Base-by-base conservation (phyloP, 2,113 vertebrate genomes). In the human region DNA sequence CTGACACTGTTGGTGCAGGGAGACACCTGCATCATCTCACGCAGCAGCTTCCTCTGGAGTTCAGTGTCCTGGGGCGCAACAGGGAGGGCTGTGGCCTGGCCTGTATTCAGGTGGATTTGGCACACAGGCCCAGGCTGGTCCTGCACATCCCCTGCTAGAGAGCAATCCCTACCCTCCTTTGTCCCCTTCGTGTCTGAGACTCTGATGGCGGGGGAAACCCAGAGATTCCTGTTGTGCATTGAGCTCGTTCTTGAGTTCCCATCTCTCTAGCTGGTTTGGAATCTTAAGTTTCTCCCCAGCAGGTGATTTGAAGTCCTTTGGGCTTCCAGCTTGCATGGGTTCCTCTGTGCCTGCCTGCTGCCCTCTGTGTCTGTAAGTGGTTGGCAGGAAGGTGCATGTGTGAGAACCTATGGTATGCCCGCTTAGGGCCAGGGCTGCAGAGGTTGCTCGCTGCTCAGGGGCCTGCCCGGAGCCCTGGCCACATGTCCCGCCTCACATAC, bases 251-350 rank as follows among this genome's bases (percentile, higher is more conserved):
- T 52, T 18, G 30, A 73, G 25, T 76, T 87, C 64, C 59, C 91
- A 8, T 90, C 14, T 38, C 30, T 93, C 59, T 79, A 14, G 3
- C 35, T 84, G 14, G 6, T 92, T 87, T 97, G 75, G 8, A 35
- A 81, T 94, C 89, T 96, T 88, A 59, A 72, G 35, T 72, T 93
- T 96, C 40, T 81, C 32, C 57, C 64, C 43, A 70, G 48, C 43
- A 45, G 61, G 9, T 22, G 0, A 22, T 64, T 79, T 52, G 40
- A 86, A 79, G 35, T 81, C 45, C 50, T 95, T 66, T 86, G 75
- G 17, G 68, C 76, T 81, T 72, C 52, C 25, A 38, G 13, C 45
- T 75, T 25, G 8, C 61, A 1, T 38, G 35, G 76, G 11, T 76
- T 16, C 57, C 55, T 18, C 45, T 52, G 48, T n/a, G 16, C 12